Base-by-base conservation (phyloP, 2,797 vertebrate species). In the Acanthurus leucopareius region DNA sequence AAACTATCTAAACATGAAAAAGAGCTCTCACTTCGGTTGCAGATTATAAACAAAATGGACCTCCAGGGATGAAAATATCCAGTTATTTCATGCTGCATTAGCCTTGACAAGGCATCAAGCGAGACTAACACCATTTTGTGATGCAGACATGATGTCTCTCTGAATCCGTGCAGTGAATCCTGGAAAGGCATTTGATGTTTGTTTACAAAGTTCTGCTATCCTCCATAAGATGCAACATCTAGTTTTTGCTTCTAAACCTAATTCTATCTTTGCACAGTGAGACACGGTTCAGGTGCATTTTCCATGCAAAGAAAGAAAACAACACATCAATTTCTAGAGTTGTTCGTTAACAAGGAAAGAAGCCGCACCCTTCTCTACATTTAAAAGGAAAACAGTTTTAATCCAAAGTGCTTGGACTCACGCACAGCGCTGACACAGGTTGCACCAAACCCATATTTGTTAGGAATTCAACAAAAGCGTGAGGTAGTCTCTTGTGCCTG, bases 21-120 rank as follows among this genome's bases (percentile, higher is more conserved):
- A 74, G 58, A 79, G 73, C 82, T 84, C 73, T 79, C 73, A 69
- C 49, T 62, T 20, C 62, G 61, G 48, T 68, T 63, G 47, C 32
- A 73, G 57, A 42, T 80, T 62, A 70, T 78, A 88, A 92, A 92
- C 73, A 53, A 53, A 52, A 71, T 10, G 38, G 81, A 86, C 85
- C 80, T 86, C 66, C 73, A 73, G 67, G 84, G 75, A 84, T 47
- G 72, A 54, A 35, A 80, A 59, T 40, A 32, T 63, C n/a, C 10
- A 17, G 19, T 13, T 72, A 58, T 0, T 72, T 80, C 61, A 79
- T 70, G 69, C 20, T 68, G 51, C 42, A 52, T 86, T 82, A 69
- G 9, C 52, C 11, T 32, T 20, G 53, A 85, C 64, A 53, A 78
- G 45, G 40, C 52, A 44, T 3, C 40, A 54, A 10, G 35, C 45